A percentile compares a stretch with the other conserved stretches of the same genome.
phyloP scores from a whole-genome alignment of 2,888 invertebrate genomes.

The Lycophotia porphyrea region DNA sequence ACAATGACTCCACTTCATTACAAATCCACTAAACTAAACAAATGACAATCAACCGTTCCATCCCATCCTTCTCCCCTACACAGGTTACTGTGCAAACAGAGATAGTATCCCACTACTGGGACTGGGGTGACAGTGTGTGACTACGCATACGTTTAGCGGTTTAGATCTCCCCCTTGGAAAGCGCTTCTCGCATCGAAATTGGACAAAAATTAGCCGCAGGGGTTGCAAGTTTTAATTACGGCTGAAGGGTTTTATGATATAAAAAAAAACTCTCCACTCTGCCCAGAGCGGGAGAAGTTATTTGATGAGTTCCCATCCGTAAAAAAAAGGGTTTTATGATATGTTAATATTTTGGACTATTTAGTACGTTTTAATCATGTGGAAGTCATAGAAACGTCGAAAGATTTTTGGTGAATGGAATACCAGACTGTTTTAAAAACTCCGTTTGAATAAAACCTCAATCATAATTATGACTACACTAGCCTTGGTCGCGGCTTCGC shows the following conservation, averaged over 20 bases:
- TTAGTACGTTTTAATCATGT: neutral
- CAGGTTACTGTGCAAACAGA: conserved; percentile 74
- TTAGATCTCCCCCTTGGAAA: conserved; percentile 52
- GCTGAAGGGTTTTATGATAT: neutral
- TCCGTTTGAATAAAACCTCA: too few species aligned
- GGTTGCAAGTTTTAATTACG: conserved; percentile 47
- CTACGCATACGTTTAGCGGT: conserved; percentile 77
- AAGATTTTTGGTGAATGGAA: too few species aligned
- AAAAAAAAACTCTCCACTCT: too few species aligned
- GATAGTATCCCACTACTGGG: conserved; percentile 71
- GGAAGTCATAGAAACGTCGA: too few species aligned
- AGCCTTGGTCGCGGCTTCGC: too few species aligned
- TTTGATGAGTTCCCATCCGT: too few species aligned
- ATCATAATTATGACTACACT: too few species aligned
- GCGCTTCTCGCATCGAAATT: conserved; percentile 53
- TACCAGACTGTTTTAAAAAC: too few species aligned
- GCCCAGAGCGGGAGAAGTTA: too few species aligned
- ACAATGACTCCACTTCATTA: conserved; percentile 17
- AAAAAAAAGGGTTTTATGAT: neutral
- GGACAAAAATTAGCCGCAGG: conserved; percentile 49
- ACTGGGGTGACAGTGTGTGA: conserved; percentile 71
- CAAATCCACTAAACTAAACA: conserved; percentile 32
- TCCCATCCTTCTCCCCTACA: neutral
- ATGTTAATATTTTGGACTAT: conserved; percentile 10
- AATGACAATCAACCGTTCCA: conserved; percentile 36